phyloP scores from a whole-genome alignment of 2,888 invertebrate genomes.

The Nymphalis polychloros region DNA sequence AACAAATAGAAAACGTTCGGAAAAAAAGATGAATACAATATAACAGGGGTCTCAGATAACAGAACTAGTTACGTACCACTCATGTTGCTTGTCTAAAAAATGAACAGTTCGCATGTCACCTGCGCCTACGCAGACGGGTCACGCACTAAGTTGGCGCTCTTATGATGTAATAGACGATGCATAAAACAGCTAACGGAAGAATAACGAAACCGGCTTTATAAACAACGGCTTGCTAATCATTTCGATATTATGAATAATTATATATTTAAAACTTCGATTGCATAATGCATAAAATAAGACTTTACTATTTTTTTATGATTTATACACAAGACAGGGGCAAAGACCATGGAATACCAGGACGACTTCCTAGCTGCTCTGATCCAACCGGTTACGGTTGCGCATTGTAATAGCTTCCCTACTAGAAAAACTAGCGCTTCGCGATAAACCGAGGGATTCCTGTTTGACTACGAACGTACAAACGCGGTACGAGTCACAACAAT shows the following conservation, averaged over 20 bases:
- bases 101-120: conserved; percentile 71
- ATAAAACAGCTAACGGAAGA: conserved; percentile 70
- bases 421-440: conserved; percentile 58
- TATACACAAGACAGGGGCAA: conserved; percentile 39
- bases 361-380: conserved; percentile 54
- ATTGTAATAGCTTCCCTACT: conserved; percentile 60
- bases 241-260: conserved; percentile 51
- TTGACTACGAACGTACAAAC: conserved; percentile 40
- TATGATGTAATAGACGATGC: conserved; percentile 70
- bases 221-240: conserved; percentile 57
- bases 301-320: background rate
- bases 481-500: background rate
- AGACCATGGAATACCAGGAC: conserved; percentile 54
- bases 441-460: conserved; percentile 48
- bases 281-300: background rate
- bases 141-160: conserved; percentile 56
- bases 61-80: conserved; percentile 64
- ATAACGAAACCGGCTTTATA: conserved; percentile 63
- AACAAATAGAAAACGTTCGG: conserved; percentile 78
- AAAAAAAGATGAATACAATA: conserved; percentile 70
- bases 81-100: conserved; percentile 59
- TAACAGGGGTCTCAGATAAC: conserved; percentile 72
- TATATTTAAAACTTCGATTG: conserved; percentile 19
- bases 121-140: conserved; percentile 74
- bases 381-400: conserved; percentile 58